Evolutionary conservation across 2,888 invertebrate genomes (phyloP).

Genomic region (Hyposoter dolosus): DNA sequence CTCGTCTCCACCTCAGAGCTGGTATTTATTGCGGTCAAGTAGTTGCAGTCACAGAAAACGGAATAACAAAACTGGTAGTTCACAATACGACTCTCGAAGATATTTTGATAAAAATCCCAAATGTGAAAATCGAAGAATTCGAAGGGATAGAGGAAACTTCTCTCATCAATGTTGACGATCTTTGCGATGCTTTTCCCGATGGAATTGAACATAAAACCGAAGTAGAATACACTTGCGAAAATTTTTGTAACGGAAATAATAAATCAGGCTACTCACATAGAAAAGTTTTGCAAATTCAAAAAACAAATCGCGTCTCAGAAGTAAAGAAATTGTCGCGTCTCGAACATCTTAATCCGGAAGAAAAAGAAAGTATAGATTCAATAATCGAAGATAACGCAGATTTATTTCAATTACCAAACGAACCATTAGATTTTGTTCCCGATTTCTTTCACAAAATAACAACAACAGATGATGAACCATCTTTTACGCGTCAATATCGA

Average conservation of each 20-base stretch:
- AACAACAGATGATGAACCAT: conserved; percentile 35
- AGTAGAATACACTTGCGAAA: neutral
- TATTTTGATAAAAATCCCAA: neutral
- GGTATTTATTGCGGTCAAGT: neutral
- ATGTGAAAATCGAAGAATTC: neutral
- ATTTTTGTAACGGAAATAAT: neutral
- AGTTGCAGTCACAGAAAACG: no score
- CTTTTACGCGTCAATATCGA: conserved; percentile 47
- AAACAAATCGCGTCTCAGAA: neutral
- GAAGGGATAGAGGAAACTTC: neutral
- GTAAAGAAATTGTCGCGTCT: neutral
- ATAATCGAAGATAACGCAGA: conserved; percentile 3
- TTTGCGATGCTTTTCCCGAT: neutral
- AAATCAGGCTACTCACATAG: neutral
- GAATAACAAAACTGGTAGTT: no score
- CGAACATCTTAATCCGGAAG: conserved; percentile 11
- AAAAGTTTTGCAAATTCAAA: no score
- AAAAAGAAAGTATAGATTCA: neutral
- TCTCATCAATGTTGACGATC: neutral
- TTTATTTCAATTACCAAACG: conserved; percentile 8
- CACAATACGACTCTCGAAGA: no score
- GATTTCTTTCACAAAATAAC: conserved; percentile 1
- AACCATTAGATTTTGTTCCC: conserved; percentile 17
- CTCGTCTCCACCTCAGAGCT: neutral
- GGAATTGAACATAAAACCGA: neutral